Conservation (phyloP, 1,140 invertebrate species). For the Calycopis cecrops region DNA sequence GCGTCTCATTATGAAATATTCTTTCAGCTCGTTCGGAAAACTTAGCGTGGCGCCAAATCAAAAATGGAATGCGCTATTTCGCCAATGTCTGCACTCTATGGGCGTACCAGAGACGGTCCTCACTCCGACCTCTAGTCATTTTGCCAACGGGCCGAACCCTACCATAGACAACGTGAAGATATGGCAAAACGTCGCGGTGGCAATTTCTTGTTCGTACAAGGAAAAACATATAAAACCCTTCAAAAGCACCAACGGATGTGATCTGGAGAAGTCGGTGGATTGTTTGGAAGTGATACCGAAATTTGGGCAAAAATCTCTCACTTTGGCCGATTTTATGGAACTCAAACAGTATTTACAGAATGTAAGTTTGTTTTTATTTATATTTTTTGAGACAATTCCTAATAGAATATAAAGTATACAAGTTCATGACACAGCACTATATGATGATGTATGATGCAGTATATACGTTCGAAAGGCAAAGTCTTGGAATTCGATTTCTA, state of each 20-base stretch:
- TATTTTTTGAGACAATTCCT: slow-evolving; percentile 14
- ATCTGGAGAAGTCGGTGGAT: slow-evolving; percentile 74
- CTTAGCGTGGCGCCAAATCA: slow-evolving; percentile 82
- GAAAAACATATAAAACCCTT: slow-evolving; percentile 56
- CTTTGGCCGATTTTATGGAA: slow-evolving; percentile 76
- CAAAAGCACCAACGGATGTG: slow-evolving; percentile 44
- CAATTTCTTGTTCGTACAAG: slow-evolving; percentile 79
- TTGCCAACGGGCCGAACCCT: slow-evolving; percentile 42
- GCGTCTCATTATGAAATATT: background rate
- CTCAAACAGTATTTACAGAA: slow-evolving; percentile 81
- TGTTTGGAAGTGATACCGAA: slow-evolving; percentile 84
- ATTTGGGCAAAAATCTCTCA: slow-evolving; percentile 79
- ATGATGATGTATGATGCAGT: too few species aligned
- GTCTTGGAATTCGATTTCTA: too few species aligned
- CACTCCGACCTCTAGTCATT: slow-evolving; percentile 51
- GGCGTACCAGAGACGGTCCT: slow-evolving; percentile 75
- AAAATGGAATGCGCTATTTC: slow-evolving; percentile 88
- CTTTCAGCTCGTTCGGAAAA: slow-evolving; percentile 80
- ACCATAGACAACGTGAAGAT: slow-evolving; percentile 78
- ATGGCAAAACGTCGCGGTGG: slow-evolving; percentile 87
- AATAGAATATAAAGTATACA: too few species aligned
- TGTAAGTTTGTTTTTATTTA: slow-evolving; percentile 54
- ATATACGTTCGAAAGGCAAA: too few species aligned
- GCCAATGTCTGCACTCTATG: slow-evolving; percentile 81
- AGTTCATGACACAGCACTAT: too few species aligned